phyloP scores from a whole-genome alignment of 2,113 vertebrate species.

The Phalacrocorax aristotelis region DNA sequence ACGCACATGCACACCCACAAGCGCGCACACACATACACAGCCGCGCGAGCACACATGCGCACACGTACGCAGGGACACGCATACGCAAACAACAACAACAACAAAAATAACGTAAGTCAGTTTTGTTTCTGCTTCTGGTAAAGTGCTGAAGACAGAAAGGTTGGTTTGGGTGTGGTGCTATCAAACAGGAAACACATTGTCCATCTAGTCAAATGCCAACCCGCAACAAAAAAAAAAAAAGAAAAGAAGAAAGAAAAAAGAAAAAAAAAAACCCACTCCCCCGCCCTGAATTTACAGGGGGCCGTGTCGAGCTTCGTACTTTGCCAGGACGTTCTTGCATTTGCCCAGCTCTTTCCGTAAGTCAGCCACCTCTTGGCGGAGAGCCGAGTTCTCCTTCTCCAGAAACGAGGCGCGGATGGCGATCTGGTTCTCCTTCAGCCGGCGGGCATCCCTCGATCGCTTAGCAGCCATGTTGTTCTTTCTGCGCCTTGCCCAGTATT shows the following conservation, averaged over 20 bases:
- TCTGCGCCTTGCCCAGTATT: constrained; percentile 95
- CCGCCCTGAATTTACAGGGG: constrained; percentile 77
- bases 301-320: constrained; percentile 91
- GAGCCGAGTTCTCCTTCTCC: constrained; percentile 95
- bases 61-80: not conserved
- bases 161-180: constrained; percentile 76
- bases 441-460: constrained; percentile 91
- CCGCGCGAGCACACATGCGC: not conserved
- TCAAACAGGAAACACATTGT: constrained; percentile 79
- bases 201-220: constrained; percentile 74
- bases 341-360: constrained; percentile 93
- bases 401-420: constrained; percentile 94
- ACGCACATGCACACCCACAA: not conserved
- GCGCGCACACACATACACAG: not conserved
- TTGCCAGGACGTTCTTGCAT: constrained; percentile 92
- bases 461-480: constrained; percentile 99
- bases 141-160: constrained; percentile 82
- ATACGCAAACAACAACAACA: not conserved
- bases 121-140: constrained; percentile 77
- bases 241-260: not conserved
- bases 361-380: constrained; percentile 93
- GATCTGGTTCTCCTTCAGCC: constrained; percentile 99
- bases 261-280: not conserved
- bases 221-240: not conserved
- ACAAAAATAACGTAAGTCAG: constrained; percentile 32